Evolutionary conservation across 2,113 vertebrate genomes (phyloP).

Genomic region (Marmota monax): DNA sequence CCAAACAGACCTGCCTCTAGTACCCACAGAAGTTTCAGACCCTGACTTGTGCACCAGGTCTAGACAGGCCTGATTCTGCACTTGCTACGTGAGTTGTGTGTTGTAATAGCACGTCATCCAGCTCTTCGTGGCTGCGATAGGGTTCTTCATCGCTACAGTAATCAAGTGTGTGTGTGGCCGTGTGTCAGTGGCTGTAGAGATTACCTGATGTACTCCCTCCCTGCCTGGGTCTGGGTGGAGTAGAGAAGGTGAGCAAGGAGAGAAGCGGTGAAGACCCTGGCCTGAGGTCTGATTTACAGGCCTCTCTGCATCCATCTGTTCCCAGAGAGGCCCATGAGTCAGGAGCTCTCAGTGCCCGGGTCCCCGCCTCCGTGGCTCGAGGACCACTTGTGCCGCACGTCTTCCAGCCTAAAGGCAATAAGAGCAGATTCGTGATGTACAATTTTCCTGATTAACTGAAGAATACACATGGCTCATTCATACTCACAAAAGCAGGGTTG

Average conservation of each 20-base stretch:
- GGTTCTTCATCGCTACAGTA: slow-evolving; percentile 41
- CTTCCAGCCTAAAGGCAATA: slow-evolving; percentile 10
- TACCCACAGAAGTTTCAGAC: neutral
- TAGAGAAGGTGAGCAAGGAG: slow-evolving; percentile 50
- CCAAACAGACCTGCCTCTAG: neutral
- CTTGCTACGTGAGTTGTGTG: rapidly evolving
- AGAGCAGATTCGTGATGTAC: slow-evolving; percentile 74
- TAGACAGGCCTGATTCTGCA: neutral
- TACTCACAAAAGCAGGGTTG: slow-evolving; percentile 68
- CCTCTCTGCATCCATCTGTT: slow-evolving; percentile 54
- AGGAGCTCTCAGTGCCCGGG: neutral
- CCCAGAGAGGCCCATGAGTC: slow-evolving; percentile 63
- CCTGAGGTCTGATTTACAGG: slow-evolving; percentile 73
- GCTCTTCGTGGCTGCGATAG: neutral
- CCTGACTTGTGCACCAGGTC: slow-evolving; percentile 3
- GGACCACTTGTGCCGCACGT: neutral
- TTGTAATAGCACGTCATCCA: neutral
- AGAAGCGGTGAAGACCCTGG: slow-evolving; percentile 22
- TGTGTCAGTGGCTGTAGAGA: slow-evolving; percentile 63
- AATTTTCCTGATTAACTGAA: slow-evolving; percentile 83
- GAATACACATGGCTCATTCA: slow-evolving; percentile 76
- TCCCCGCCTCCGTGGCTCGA: neutral
- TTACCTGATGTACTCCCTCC: slow-evolving; percentile 75
- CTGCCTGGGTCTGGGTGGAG: slow-evolving; percentile 15
- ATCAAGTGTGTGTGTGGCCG: slow-evolving; percentile 42